These are phyloP conservation scores for Ceuthmochares aereus DNA, from an alignment of 2,113 vertebrate species.

Conservation along the genomic window DNA sequence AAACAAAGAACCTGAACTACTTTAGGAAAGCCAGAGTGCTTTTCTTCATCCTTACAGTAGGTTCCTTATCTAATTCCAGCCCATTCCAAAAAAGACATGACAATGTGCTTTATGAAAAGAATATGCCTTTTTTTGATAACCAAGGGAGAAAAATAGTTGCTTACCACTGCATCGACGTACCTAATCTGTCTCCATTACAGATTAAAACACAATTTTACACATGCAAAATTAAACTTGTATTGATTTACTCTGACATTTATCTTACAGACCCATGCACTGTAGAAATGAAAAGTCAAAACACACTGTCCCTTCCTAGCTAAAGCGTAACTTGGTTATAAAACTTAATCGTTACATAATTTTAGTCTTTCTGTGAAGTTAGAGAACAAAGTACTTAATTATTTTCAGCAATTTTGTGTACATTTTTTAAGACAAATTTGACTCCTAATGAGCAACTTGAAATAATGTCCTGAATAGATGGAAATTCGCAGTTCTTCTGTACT, in stretches of 20 bases:
- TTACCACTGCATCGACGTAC: not conserved
- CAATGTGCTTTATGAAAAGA: not conserved
- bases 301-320: not conserved
- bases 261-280: not conserved
- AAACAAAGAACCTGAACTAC: not conserved
- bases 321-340: not conserved
- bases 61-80: not conserved
- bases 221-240: not conserved
- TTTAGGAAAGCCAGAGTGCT: not conserved
- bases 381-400: not conserved
- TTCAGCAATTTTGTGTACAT: not conserved
- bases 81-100: not conserved
- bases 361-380: not conserved
- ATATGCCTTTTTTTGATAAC: not conserved
- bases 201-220: not conserved
- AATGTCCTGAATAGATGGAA: not conserved
- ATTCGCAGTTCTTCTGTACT: not conserved
- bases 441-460: not conserved
- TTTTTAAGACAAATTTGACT: not conserved
- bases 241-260: not conserved
- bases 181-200: not conserved
- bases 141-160: not conserved
- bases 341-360: not conserved
- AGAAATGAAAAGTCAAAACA: not conserved
- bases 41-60: not conserved